phyloP scores from a whole-genome alignment of 2,888 invertebrate species.

The Deilephila porcellus region DNA sequence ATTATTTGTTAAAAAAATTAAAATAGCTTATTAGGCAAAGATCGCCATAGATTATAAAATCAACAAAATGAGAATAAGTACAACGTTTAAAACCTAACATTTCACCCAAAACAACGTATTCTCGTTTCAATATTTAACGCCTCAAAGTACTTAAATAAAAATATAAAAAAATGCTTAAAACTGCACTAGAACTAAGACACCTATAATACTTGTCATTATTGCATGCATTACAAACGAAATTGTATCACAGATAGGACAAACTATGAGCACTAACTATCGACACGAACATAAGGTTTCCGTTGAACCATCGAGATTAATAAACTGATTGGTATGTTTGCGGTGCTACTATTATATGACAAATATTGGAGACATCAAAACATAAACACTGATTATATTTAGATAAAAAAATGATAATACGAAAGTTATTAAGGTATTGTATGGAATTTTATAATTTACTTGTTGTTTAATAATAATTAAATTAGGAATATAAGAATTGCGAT shows the following conservation, averaged over 20 bases:
- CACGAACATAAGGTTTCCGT: conserved; percentile 31
- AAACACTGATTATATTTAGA: no score
- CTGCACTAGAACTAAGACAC: conserved; percentile 37
- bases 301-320: conserved; percentile 9
- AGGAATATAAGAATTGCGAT: no score
- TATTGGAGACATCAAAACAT: no score
- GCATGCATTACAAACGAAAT: conserved; percentile 72
- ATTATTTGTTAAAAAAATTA: no score
- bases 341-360: conserved; percentile 11
- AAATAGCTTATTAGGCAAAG: background rate
- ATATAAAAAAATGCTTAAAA: conserved; percentile 9
- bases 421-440: no score
- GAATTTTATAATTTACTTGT: no score
- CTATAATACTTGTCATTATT: conserved; percentile 70
- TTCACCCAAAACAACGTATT: background rate
- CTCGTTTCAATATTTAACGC: conserved; percentile 25
- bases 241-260: conserved; percentile 79
- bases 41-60: background rate
- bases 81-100: background rate
- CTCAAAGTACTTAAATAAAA: conserved; percentile 24
- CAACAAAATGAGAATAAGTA: background rate
- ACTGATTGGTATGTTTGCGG: background rate
- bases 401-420: no score
- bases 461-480: no score
- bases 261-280: conserved; percentile 54